Conservation (phyloP, 1,140 invertebrate genomes). For the Sipha flava region DNA sequence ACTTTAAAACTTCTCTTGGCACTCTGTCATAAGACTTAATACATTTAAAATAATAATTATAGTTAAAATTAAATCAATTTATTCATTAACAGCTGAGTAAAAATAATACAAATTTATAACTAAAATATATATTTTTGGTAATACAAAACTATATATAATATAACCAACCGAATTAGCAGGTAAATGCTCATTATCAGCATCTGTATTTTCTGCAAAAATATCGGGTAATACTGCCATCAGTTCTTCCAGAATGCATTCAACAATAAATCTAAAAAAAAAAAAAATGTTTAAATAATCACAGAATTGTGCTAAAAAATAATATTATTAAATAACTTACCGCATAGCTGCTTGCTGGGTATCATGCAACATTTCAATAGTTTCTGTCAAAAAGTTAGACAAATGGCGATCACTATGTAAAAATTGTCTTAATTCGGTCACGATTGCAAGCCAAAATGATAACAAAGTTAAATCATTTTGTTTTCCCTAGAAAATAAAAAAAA, state of each 20-base stretch:
- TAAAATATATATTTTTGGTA: too few species aligned
- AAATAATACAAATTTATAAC: too few species aligned
- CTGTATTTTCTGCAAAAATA: not conserved
- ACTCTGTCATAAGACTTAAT: too few species aligned
- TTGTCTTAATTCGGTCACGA: constrained; percentile 87
- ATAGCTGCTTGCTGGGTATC: constrained; percentile 61
- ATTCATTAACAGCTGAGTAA: too few species aligned
- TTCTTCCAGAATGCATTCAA: constrained; percentile 24
- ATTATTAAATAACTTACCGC: not conserved
- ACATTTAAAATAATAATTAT: too few species aligned
- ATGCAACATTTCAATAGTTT: constrained; percentile 85
- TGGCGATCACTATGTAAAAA: constrained; percentile 93
- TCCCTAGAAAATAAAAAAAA: constrained; percentile 51
- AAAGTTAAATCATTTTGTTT: constrained; percentile 71
- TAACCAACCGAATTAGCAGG: constrained; percentile 13
- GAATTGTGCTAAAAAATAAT: not conserved
- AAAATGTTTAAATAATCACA: too few species aligned
- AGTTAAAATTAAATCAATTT: too few species aligned
- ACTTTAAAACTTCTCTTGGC: too few species aligned
- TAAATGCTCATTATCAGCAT: constrained; percentile 15
- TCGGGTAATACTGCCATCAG: not conserved
- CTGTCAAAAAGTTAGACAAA: constrained; percentile 79
- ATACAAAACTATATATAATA: too few species aligned
- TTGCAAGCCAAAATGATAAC: constrained; percentile 93
- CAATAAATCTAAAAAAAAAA: not conserved